Percentiles rank a stretch among this genome's conserved stretches.
Evolutionary conservation across 1,140 invertebrate species (phyloP).

Genomic region (Ditylenchus dipsaci): DNA sequence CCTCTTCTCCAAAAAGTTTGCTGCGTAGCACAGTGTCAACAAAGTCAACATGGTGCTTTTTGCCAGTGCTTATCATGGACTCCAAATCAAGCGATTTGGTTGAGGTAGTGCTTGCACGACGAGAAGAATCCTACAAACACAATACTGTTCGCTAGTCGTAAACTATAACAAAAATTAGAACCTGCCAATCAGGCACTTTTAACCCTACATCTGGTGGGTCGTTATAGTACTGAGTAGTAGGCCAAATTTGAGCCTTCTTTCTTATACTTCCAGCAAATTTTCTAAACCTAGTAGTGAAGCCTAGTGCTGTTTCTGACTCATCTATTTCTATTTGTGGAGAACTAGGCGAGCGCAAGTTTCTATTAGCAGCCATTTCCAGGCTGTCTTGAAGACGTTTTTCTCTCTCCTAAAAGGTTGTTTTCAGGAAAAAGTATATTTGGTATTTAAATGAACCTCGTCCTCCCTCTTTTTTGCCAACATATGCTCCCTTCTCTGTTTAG

Average conservation of each 20-base stretch:
- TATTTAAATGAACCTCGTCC: slow-evolving; percentile 20
- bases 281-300: background rate
- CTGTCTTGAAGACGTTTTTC: slow-evolving; percentile 43
- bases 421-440: background rate
- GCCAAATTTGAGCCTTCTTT: background rate
- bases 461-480: slow-evolving; percentile 45
- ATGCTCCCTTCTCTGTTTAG: slow-evolving; percentile 50
- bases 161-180: slow-evolving; percentile 1
- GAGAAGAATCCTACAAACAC: background rate
- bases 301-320: background rate
- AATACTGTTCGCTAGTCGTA: background rate
- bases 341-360: background rate
- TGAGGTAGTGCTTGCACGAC: background rate
- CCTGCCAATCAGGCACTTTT: background rate
- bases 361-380: slow-evolving; percentile 21
- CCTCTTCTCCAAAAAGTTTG: background rate
- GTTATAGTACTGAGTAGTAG: background rate
- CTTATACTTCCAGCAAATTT: background rate
- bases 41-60: background rate
- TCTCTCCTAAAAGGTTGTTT: slow-evolving; percentile 17
- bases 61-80: background rate
- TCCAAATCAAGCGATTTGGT: background rate
- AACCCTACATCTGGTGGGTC: background rate
- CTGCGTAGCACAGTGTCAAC: background rate
- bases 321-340: background rate